A percentile compares a stretch with the other conserved stretches of the same genome.
Evolutionary conservation across 2,113 vertebrate genomes (phyloP).

Genomic region (Cygnus atratus): DNA sequence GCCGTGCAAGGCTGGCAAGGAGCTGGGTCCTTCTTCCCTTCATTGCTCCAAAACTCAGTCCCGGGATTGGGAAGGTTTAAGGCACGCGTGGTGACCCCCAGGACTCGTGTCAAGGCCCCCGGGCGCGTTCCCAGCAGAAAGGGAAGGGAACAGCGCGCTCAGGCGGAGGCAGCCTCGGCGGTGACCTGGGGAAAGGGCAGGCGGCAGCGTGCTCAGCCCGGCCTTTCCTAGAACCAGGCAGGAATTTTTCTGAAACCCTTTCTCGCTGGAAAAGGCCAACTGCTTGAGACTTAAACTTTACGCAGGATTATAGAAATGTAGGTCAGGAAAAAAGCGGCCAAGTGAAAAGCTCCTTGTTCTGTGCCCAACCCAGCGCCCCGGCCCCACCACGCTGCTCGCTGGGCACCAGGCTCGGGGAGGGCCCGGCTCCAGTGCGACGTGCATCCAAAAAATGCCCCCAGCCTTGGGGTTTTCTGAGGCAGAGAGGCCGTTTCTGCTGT

Average conservation of each 20-base stretch:
- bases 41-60: neutral
- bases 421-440: rapidly evolving
- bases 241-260: neutral
- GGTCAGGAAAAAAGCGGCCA: conserved; percentile 1
- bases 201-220: neutral
- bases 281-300: neutral
- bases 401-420: neutral
- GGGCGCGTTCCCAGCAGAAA: rapidly evolving
- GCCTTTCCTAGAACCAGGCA: neutral
- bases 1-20: too few relatives aligned
- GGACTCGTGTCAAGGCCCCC: neutral
- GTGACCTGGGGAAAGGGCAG: neutral
- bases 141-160: neutral
- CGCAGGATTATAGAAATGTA: conserved; percentile 21
- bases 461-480: neutral
- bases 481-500: neutral
- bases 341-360: conserved; percentile 59
- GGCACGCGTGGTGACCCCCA: neutral
- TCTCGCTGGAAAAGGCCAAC: neutral
- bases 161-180: rapidly evolving
- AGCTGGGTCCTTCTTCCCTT: neutral
- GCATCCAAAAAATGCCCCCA: neutral
- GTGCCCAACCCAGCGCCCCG: neutral
- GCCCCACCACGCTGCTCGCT: neutral
- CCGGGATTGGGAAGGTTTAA: neutral